phyloP scores from a whole-genome alignment of 2,113 vertebrate species.

The Saccopteryx leptura region DNA sequence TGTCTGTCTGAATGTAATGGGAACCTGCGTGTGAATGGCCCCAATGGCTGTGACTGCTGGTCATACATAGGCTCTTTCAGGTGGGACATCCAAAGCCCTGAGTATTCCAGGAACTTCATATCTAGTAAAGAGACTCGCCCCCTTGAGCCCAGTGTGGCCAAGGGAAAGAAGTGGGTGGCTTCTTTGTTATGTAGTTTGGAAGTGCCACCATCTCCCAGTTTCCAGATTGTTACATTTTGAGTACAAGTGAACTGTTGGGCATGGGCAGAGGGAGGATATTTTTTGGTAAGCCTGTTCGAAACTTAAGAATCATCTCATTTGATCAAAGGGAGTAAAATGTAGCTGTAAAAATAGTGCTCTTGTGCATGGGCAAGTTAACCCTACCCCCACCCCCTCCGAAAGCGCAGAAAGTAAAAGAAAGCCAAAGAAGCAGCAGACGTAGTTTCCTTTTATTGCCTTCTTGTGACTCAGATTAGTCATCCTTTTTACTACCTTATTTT shows the following conservation, averaged over 20 bases:
- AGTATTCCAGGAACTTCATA: not conserved
- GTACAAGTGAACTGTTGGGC: not conserved
- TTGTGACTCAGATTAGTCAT: not conserved
- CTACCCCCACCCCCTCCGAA: accelerated
- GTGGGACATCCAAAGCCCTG: not conserved
- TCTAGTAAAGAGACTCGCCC: not conserved
- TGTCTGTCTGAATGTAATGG: too few relatives aligned
- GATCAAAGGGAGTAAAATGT: not conserved
- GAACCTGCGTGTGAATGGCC: too few relatives aligned
- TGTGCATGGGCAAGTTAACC: not conserved
- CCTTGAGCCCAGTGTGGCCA: not conserved
- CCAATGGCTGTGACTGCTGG: too few relatives aligned
- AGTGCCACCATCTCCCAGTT: not conserved
- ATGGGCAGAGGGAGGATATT: not conserved
- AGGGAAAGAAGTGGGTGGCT: not conserved
- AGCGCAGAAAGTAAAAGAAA: not conserved
- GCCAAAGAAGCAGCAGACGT: not conserved
- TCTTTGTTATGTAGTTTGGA: not conserved
- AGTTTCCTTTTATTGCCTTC: not conserved
- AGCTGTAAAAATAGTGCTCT: not conserved
- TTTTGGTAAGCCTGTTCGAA: conserved; percentile 38
- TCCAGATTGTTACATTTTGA: conserved; percentile 5
- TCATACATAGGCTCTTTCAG: not conserved
- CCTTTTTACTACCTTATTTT: not conserved
- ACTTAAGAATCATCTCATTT: conserved; percentile 44